Percentiles rank a stretch among this genome's conserved stretches.
Conservation (phyloP, 2,113 vertebrate genomes). For the Saimiri boliviensis region DNA sequence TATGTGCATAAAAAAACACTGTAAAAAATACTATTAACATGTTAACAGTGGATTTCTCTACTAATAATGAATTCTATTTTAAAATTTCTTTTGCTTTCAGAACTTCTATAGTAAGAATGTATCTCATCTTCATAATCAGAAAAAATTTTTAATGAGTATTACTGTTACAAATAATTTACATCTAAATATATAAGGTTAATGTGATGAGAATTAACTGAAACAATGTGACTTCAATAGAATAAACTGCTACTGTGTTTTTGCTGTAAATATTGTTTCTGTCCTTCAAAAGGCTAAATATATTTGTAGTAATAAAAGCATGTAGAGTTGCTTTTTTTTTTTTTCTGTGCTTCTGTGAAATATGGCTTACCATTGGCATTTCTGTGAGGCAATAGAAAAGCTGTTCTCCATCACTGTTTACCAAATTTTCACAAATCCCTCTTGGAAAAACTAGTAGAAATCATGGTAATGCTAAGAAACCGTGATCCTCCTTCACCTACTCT, state of each 20-base stretch:
- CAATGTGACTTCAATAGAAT: slow-evolving; percentile 3
- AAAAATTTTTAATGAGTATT: neutral
- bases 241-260: neutral
- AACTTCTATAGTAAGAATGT: neutral
- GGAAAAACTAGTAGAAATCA: slow-evolving; percentile 26
- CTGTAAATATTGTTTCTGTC: neutral
- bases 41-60: slow-evolving; percentile 5
- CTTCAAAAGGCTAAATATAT: slow-evolving; percentile 28
- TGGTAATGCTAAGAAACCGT: slow-evolving; percentile 21
- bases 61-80: neutral
- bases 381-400: neutral
- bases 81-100: neutral
- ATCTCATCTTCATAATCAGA: slow-evolving; percentile 11
- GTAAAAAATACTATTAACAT: slow-evolving; percentile 18
- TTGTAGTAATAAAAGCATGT: neutral
- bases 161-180: neutral
- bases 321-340: neutral
- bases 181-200: neutral
- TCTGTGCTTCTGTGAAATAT: neutral
- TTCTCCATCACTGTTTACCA: neutral
- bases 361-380: neutral
- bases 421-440: slow-evolving; percentile 11
- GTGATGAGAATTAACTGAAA: slow-evolving; percentile 39
- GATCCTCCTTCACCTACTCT: neutral
- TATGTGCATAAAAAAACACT: neutral